Percentiles rank a stretch among this genome's conserved stretches.
Conservation (phyloP, 2,888 invertebrate species). For the Monopis laevigella region DNA sequence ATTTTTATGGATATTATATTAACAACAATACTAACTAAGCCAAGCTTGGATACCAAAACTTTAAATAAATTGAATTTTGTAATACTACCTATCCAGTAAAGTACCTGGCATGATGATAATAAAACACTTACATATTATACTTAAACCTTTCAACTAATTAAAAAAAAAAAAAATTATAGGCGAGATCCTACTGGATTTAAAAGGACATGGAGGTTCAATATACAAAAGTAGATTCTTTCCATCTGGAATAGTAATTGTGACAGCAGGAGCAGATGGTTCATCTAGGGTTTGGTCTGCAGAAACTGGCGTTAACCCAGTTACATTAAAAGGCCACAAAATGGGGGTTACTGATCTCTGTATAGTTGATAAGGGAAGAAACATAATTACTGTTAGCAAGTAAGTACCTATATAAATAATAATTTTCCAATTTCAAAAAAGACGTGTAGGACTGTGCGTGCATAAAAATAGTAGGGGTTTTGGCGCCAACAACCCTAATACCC, state of each 20-base stretch:
- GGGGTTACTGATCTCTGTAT: slow-evolving; percentile 70
- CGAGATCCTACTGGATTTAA: slow-evolving; percentile 52
- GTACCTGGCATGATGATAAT: too few relatives aligned
- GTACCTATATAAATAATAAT: slow-evolving; percentile 17
- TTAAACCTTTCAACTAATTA: not conserved
- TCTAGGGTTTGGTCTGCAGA: slow-evolving; percentile 77
- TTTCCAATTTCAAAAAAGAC: not conserved
- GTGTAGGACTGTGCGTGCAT: too few relatives aligned
- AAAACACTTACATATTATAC: not conserved
- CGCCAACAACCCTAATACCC: too few relatives aligned
- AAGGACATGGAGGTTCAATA: slow-evolving; percentile 74
- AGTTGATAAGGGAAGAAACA: slow-evolving; percentile 74
- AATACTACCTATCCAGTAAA: too few relatives aligned
- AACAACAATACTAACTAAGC: too few relatives aligned
- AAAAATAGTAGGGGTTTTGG: too few relatives aligned
- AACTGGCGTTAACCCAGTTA: slow-evolving; percentile 72
- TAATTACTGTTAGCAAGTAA: slow-evolving; percentile 74
- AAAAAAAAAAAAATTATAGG: slow-evolving; percentile 25
- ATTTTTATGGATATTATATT: too few relatives aligned
- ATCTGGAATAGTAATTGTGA: slow-evolving; percentile 73
- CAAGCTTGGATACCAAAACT: too few relatives aligned
- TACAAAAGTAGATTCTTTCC: slow-evolving; percentile 76
- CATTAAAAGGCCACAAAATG: slow-evolving; percentile 72
- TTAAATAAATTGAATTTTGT: too few relatives aligned
- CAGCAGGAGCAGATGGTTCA: slow-evolving; percentile 75